Base-by-base conservation (phyloP, 2,113 vertebrate genomes). In the Spizaetus ornatus region DNA sequence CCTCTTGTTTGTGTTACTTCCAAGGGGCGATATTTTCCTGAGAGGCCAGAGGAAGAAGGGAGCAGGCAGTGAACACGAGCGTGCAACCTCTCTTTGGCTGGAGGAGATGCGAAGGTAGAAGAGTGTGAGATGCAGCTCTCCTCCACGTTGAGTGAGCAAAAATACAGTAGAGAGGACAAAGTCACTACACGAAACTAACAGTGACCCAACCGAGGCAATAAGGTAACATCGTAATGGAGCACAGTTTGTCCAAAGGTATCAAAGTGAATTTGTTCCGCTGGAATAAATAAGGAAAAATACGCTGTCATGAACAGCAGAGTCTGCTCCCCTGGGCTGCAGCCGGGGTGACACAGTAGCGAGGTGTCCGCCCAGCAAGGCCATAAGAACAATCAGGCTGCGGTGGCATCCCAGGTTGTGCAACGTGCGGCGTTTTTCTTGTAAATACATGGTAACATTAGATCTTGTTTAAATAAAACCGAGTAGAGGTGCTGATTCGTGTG, bases 401-500 rank as follows among this genome's bases (percentile, higher is more conserved):
- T 10, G 15, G 65, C 81, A 25, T 4, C 7, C 5, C 23, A 7
- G 18, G 14, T 27, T 16, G 27, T 4, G 29, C 42, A 38, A 42
- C 0, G 6, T 6, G 23, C 6, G 13, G 11, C 1, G 0, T 25
- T 42, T 29, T 43, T 19, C 43, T 67, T 23, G 17, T 29, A 20
- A n/a, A 76, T 42, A 13, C 26, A 5, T 0, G 3, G 52, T 12
- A 43, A 21, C 9, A 0, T 47, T 47, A 21, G 16, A 13, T 40
- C 40, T 62, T 53, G 53, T 31, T 40, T 16, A 16, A 71, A 34
- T 10, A 34, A 45, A 38, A 6, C 3, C 2, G 0, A 32, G 48
- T 1, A 5, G 27, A 27, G 7, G 16, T 16, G 43, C 70, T 1
- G 17, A 47, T 45, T 4, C 10, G 13, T 8, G 10, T 0, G 2